Evolutionary conservation across 2,888 invertebrate genomes (phyloP), one percentile per base, ranked within the genome.

Genomic region (Chloromyia formosa): DNA sequence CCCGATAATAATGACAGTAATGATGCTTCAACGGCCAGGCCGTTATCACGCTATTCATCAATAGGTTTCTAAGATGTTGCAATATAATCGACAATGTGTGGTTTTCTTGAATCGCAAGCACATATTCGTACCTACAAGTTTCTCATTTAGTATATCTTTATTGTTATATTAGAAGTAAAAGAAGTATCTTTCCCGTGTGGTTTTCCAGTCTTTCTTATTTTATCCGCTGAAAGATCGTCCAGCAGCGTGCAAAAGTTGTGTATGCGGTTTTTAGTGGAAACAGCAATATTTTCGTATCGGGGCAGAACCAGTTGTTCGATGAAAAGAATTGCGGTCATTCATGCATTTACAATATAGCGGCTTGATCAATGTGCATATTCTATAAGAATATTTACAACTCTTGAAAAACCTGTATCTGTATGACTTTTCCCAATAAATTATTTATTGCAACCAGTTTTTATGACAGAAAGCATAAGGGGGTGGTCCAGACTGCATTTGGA

Each of bases 241-340:
- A 35, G 7, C 27, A 35, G 27, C 27, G 7, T 35, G 27, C 27
- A 35, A 35, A 35, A 35, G 27, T 35, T 35, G 27, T 35, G 27
- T 35, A 35, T 35, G 27, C 27, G 27, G 27, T 35, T 35, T 35
- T 7, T 7, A 35, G 3, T 35, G 27, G 27, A 35, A 35, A 35
- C 27, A 35, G 3, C 27, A 35, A n/a, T n/a, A n/a, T n/a, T n/a
- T n/a, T 7, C 27, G 7, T 2, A 7, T 7, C 27, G 27, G 7
- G 7, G 27, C 27, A 27, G 35, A 56, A 71, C 71, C 56, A 40
- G 71, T 71, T 71, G 40, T 71, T 56, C 27, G 22, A 40, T 4
- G 40, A 58, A 35, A 7, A 58, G 49, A 71, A 71, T 71, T 71
- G 71, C 71, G 71, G 71, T 71, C 71, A 71, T 56, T 56, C 56